A percentile compares a stretch with the other conserved stretches of the same genome.
Conservation (phyloP, 64 coral and sea anemone genomes). For the Exaiptasia diaphana region DNA sequence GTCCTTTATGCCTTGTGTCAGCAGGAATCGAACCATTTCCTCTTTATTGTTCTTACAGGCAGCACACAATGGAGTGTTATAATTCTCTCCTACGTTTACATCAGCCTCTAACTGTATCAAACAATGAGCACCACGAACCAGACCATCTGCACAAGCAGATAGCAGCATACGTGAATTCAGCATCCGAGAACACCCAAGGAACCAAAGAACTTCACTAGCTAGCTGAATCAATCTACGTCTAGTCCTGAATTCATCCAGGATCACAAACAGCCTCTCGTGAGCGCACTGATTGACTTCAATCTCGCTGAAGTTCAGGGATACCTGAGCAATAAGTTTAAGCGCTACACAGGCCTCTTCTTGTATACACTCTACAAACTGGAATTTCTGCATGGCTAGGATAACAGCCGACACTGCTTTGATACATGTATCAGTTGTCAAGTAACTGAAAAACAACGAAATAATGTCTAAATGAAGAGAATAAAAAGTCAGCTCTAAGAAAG, state of each 20-base stretch:
- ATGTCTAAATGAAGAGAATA: no score
- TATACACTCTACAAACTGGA: slow-evolving; percentile 37
- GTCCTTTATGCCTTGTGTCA: slow-evolving; percentile 88
- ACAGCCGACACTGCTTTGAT: slow-evolving; percentile 3
- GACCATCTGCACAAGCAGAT: slow-evolving; percentile 67
- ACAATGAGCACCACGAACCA: slow-evolving; percentile 61
- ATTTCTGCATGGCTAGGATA: slow-evolving; percentile 55
- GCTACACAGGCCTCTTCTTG: slow-evolving; percentile 81
- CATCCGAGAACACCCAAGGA: slow-evolving; percentile 64
- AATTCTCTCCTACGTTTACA: slow-evolving; percentile 77
- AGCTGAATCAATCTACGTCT: slow-evolving; percentile 52
- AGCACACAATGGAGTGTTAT: slow-evolving; percentile 71
- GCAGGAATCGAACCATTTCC: slow-evolving; percentile 81
- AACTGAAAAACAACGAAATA: no score
- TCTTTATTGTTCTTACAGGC: slow-evolving; percentile 76
- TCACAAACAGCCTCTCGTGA: slow-evolving; percentile 73
- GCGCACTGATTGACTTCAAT: slow-evolving; percentile 59
- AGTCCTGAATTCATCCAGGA: slow-evolving; percentile 61
- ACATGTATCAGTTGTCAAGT: slow-evolving; percentile 2
- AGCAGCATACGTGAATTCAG: slow-evolving; percentile 74
- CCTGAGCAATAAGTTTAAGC: slow-evolving; percentile 68
- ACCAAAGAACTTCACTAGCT: slow-evolving; percentile 83
- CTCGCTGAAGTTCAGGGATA: slow-evolving; percentile 44
- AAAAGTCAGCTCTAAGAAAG: no score
- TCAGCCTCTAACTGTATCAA: slow-evolving; percentile 81